phyloP scores from a whole-genome alignment of 1,140 invertebrate genomes.

The Drosophila mayri region DNA sequence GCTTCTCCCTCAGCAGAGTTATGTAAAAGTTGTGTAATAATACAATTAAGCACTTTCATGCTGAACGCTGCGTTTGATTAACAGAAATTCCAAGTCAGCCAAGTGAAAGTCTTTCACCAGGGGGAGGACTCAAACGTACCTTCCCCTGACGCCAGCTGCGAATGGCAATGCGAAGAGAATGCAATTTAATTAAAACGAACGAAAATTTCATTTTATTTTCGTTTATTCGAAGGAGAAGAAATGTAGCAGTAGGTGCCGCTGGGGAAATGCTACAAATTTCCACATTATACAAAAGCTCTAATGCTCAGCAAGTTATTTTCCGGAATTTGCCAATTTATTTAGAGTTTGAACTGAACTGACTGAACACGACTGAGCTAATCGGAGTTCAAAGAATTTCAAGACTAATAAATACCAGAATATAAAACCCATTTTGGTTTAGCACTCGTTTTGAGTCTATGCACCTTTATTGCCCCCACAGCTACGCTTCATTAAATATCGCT shows the following conservation, averaged over 20 bases:
- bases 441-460: neutral
- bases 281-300: conserved; percentile 4
- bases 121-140: conserved; percentile 16
- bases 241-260: neutral
- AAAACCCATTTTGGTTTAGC: neutral
- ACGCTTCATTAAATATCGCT: conserved; percentile 68
- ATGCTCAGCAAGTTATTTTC: conserved; percentile 14
- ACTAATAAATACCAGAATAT: neutral
- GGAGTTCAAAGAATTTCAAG: neutral
- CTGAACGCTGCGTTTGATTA: conserved; percentile 73
- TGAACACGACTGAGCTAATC: neutral
- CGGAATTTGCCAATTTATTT: conserved; percentile 19
- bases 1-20: neutral
- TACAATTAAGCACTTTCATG: conserved; percentile 79
- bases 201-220: conserved; percentile 61
- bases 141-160: conserved; percentile 15
- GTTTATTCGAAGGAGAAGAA: conserved; percentile 8
- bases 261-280: conserved; percentile 43
- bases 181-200: conserved; percentile 79
- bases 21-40: conserved; percentile 74
- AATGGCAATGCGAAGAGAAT: conserved; percentile 53
- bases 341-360: neutral
- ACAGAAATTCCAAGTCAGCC: conserved; percentile 66
- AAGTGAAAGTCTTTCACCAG: conserved; percentile 28
- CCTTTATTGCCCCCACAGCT: conserved; percentile 56